Percentiles rank a stretch among this genome's conserved stretches.
phyloP scores from a whole-genome alignment of 2,888 invertebrate species.

The Eustalomyia histrio region DNA sequence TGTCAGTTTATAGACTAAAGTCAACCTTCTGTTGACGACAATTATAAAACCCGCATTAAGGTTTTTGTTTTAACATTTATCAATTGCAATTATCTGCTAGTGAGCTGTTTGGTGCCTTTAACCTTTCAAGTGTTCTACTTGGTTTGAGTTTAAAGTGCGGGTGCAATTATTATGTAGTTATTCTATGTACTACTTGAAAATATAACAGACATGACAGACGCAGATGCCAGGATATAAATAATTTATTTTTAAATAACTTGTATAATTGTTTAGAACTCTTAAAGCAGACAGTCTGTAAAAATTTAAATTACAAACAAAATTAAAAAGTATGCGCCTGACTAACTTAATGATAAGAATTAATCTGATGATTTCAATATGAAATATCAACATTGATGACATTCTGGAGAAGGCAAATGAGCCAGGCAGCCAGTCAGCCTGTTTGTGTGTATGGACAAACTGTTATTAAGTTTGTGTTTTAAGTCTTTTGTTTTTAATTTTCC shows the following conservation, averaged over 20 bases:
- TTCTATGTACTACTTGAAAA: background rate
- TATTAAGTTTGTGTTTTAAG: background rate
- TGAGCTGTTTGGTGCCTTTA: background rate
- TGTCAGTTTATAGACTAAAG: background rate
- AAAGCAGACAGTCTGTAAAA: background rate
- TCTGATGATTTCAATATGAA: no score
- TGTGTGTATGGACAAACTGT: background rate
- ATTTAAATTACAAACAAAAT: background rate
- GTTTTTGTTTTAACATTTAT: slow-evolving; percentile 28
- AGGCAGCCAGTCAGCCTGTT: no score
- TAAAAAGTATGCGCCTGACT: no score
- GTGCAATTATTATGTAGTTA: slow-evolving; percentile 21
- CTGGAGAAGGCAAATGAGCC: no score
- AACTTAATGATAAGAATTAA: no score
- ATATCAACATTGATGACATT: no score
- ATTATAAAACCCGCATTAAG: slow-evolving; percentile 55
- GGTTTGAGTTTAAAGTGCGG: slow-evolving; percentile 9
- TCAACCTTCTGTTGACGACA: slow-evolving; percentile 50
- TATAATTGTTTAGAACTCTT: background rate
- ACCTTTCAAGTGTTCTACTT: slow-evolving; percentile 1
- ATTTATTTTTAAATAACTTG: background rate
- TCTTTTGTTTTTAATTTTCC: background rate
- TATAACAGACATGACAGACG: background rate
- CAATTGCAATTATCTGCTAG: slow-evolving; percentile 50
- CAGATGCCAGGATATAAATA: slow-evolving; percentile 22